These are phyloP conservation scores for Ephestia elutella DNA, from an alignment of 1,140 invertebrate species.

Conservation along the genomic window DNA sequence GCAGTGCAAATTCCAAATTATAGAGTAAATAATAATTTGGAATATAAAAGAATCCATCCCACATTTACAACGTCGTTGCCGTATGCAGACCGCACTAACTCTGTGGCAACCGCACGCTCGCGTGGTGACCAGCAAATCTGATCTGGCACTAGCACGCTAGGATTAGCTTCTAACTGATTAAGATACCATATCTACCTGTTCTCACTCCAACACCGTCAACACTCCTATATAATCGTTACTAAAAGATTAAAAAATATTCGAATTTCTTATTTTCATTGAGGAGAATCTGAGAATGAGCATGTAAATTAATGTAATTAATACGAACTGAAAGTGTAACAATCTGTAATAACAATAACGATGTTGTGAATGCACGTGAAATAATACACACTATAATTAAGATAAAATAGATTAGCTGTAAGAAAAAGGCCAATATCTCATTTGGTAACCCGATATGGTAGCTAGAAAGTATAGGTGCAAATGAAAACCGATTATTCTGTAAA, in stretches of 20 bases:
- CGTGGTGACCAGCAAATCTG: slow-evolving; percentile 19
- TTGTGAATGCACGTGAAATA: slow-evolving; percentile 18
- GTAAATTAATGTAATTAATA: neutral
- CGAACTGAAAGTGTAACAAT: slow-evolving; percentile 10
- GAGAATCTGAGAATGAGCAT: slow-evolving; percentile 13
- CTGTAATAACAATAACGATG: no score
- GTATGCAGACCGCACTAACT: slow-evolving; percentile 19
- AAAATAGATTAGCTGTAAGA: neutral
- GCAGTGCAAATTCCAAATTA: no score
- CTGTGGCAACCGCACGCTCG: slow-evolving; percentile 22
- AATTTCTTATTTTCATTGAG: slow-evolving; percentile 3
- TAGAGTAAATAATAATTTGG: neutral
- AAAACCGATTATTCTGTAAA: slow-evolving; percentile 66
- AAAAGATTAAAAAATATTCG: neutral
- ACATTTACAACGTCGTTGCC: slow-evolving; percentile 13
- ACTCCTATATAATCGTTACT: neutral
- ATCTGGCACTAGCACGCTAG: slow-evolving; percentile 50
- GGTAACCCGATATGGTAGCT: neutral
- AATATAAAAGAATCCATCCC: slow-evolving; percentile 14
- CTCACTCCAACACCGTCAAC: neutral
- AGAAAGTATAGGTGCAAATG: slow-evolving; percentile 37
- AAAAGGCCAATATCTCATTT: neutral
- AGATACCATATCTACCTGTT: neutral
- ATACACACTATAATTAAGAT: slow-evolving; percentile 2
- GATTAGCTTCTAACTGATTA: slow-evolving; percentile 15